Conservation (phyloP, 2,113 vertebrate species). For the Cromileptes altivelis region DNA sequence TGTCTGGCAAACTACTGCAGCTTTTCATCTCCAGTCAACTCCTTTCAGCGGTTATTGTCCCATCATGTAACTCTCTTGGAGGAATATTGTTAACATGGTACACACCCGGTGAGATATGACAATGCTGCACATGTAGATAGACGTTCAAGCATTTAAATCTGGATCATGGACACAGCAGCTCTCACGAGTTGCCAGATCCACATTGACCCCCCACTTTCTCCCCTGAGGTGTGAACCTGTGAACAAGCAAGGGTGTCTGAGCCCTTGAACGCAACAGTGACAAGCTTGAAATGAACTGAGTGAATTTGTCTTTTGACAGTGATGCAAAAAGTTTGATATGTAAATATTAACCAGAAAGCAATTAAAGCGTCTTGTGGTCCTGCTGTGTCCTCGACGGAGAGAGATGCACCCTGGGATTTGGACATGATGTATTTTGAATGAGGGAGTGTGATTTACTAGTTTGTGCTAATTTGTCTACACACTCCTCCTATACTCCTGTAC, state of each 20-base stretch:
- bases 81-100: constrained; percentile 5
- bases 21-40: constrained; percentile 42
- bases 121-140: constrained; percentile 31
- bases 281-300: constrained; percentile 4
- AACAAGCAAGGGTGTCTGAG: constrained; percentile 18
- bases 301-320: constrained; percentile 44
- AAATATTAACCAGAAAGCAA: constrained; percentile 59
- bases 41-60: constrained; percentile 12
- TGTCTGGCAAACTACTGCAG: constrained; percentile 39
- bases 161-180: background rate
- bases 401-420: constrained; percentile 36
- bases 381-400: constrained; percentile 11
- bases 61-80: background rate
- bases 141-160: constrained; percentile 22
- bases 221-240: constrained; percentile 12
- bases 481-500: constrained; percentile 45
- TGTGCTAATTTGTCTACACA: constrained; percentile 63
- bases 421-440: constrained; percentile 32
- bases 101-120: background rate
- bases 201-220: constrained; percentile 12
- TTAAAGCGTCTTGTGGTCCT: constrained; percentile 5
- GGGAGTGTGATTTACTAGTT: constrained; percentile 54
- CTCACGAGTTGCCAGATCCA: constrained; percentile 9
- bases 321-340: constrained; percentile 73
- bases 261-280: background rate